Base-by-base conservation (phyloP, 2,888 invertebrate genomes). In the Dimorphilus gyrociliatus region DNA sequence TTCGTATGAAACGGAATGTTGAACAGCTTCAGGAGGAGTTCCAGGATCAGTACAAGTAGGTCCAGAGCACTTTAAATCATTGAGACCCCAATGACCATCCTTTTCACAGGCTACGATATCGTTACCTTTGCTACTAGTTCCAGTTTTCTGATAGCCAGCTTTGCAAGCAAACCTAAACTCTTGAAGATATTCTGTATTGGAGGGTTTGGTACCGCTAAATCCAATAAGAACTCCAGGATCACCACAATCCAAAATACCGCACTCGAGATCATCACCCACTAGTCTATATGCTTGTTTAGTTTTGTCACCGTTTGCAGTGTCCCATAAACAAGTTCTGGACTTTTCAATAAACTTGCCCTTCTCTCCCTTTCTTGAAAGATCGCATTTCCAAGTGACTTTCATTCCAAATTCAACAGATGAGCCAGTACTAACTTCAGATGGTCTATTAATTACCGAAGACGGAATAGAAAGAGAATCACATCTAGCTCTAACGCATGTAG, bases 101-200 rank as follows among this genome's bases (percentile, higher is more conserved):
- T 77, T 76, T 65, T 80, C 78, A 60, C 92, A 92, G 38, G 79
- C 71, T 1, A 94, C 90, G 8, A 81, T 79, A 54, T 84, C 84
- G 50, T 90, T 86, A 45, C 85, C 79, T 46, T 79, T 76, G 40
- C 76, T 78, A 1, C 85, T 84, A 65, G 88, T 84, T 2, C 88
- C 88, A 15, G 82, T 84, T 12, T 86, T 67, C 4, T 19, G 33
- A 27, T 36, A 38, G 16, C 32, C 30, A 18, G 27, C 23, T 15
- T 36, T 29, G 31, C 51, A 51, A 12, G 27, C 32, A 25, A 50
- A 48, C 2, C 25, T 23, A 30, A 48, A 48, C 4, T 28, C 33
- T 16, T 16, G 14, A 1, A 38, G 40, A 34, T 33, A 41, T 3
- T 17, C 23, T 2, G 46, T 45, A 23, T 32, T 36, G 8, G 13